A percentile compares a stretch with the other conserved stretches of the same genome.
phyloP scores from a whole-genome alignment of 2,797 vertebrate species.

The Oreochromis mossambicus region DNA sequence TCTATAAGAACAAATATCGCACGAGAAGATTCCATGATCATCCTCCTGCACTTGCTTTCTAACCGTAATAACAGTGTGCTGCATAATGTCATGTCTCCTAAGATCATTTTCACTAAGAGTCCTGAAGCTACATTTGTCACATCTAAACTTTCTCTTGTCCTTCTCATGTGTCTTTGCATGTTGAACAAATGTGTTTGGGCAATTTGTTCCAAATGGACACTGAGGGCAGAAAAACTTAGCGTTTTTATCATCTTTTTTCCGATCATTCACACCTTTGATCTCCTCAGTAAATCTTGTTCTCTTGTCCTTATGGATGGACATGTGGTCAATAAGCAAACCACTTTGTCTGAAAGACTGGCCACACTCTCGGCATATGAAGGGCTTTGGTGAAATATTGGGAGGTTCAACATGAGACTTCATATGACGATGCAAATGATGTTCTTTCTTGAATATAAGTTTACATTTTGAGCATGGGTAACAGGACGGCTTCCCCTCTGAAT shows the following conservation, averaged over 20 bases:
- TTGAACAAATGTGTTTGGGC: constrained; percentile 93
- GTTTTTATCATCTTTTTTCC: constrained; percentile 86
- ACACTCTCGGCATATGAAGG: constrained; percentile 93
- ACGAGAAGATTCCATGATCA: constrained; percentile 72
- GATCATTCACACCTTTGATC: constrained; percentile 82
- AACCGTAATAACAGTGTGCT: constrained; percentile 81
- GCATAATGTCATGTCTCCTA: constrained; percentile 85
- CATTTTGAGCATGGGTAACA: constrained; percentile 92
- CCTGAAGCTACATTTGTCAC: constrained; percentile 94
- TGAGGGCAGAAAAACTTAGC: constrained; percentile 91
- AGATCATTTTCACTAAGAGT: constrained; percentile 86
- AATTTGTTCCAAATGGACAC: constrained; percentile 93
- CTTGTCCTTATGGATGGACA: constrained; percentile 89
- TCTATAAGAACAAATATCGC: constrained; percentile 88
- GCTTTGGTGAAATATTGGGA: constrained; percentile 85
- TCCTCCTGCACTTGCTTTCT: constrained; percentile 70
- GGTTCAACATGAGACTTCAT: constrained; percentile 89
- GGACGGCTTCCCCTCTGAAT: constrained; percentile 80
- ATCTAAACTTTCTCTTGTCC: constrained; percentile 91
- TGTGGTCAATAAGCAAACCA: constrained; percentile 88
- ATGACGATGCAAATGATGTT: constrained; percentile 87
- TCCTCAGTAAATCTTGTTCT: constrained; percentile 84
- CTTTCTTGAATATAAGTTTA: constrained; percentile 92
- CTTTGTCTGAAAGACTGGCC: constrained; percentile 90
- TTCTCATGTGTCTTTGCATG: constrained; percentile 97